Percentiles rank a stretch among this genome's conserved stretches.
Evolutionary conservation across 2,888 invertebrate genomes (phyloP).

Genomic region (Pogonocherus hispidulus): DNA sequence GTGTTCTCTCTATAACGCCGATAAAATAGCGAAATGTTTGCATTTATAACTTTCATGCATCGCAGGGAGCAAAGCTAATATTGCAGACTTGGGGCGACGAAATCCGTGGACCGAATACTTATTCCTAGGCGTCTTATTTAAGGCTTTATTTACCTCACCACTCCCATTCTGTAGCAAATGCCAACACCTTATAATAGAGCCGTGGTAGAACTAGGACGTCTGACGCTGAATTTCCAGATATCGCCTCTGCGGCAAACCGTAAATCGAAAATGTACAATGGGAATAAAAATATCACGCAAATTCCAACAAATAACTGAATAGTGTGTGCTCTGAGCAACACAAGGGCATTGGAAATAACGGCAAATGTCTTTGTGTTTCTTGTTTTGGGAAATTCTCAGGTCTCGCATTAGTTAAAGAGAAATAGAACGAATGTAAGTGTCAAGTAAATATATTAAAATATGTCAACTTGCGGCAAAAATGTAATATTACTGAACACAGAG

Average conservation of each 20-base stretch:
- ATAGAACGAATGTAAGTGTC: too few species aligned
- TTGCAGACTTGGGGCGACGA: conserved; percentile 52
- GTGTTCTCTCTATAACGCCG: conserved; percentile 19
- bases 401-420: too few species aligned
- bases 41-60: conserved; percentile 55
- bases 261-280: background rate
- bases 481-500: too few species aligned
- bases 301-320: too few species aligned
- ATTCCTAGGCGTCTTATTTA: conserved; percentile 54
- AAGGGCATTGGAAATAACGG: too few species aligned
- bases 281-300: background rate
- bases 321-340: too few species aligned
- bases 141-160: conserved; percentile 50
- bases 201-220: conserved; percentile 1
- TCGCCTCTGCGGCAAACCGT: background rate
- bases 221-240: background rate
- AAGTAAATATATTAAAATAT: too few species aligned
- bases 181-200: conserved; percentile 5
- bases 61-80: conserved; percentile 54
- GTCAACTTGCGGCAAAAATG: too few species aligned
- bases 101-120: conserved; percentile 57
- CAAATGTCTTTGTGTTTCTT: too few species aligned
- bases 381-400: too few species aligned
- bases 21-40: conserved; percentile 47
- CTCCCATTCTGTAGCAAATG: conserved; percentile 25